Evolutionary conservation across 1,140 invertebrate genomes (phyloP), one percentile per base, ranked within the genome.

Genomic region (Ruditapes philippinarum): DNA sequence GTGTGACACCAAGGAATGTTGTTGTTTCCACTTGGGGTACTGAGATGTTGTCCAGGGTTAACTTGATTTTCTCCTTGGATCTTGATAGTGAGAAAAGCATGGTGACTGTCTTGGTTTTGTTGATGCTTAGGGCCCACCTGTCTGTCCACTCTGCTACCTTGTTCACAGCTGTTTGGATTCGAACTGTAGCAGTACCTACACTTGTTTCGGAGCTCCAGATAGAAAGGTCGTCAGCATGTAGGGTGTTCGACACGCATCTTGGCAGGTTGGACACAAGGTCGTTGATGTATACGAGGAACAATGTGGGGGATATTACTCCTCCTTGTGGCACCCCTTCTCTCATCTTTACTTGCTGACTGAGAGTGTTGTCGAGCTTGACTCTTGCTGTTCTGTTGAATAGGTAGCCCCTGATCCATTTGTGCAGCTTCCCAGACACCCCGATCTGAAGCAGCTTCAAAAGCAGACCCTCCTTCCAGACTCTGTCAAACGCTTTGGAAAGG

Each of bases 21-120:
- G 86, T 17, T 17, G 86, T 62, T 22, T 54, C 65, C 4, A 40
- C 62, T 28, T 19, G 65, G 36, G 87, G 60, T 7, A 40, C 74
- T 25, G 78, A 49, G 1, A n/a, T 36, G 5, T 54, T 78, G 19
- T 22, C 57, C 60, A 81, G 51, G 19, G 33, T 90, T 33, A 90
- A 38, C 17, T 42, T 86, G 7, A 36, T 40, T 54, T 49, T 78
- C 78, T 74, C 54, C 57, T 90, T 45, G 28, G 87, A 88, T 12
- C 78, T 40, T 40, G 83, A 90, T 84, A 90, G 78, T 17, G 76
- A 88, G 62, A 90, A 83, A 7, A 88, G 84, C 40, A 68, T 90
- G 11, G 76, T 62, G 45, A 84, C 81, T 11, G 78, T 82, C 25
- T 76, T 90, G 11, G 87, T 57, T 65, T 90, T 90, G 70, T 90